Percentiles rank a stretch among this genome's conserved stretches.
Conservation (phyloP, 2,888 invertebrate species). For the Papilio demoleus region DNA sequence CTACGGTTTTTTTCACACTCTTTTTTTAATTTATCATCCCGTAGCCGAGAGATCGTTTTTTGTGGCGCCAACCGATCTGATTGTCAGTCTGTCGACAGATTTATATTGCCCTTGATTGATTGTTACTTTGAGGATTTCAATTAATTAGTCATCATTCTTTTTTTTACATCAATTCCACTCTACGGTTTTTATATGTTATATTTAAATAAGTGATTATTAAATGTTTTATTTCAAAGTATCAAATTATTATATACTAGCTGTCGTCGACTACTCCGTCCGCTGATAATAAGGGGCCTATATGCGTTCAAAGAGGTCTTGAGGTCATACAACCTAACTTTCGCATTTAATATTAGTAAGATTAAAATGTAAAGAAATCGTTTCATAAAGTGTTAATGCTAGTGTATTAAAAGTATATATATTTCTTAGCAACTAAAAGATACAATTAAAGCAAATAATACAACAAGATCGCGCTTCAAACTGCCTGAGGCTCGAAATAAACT, state of each 20-base stretch:
- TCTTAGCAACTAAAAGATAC: background rate
- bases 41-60: slow-evolving; percentile 30
- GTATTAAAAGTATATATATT: background rate
- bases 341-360: no score
- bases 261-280: no score
- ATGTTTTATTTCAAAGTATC: background rate
- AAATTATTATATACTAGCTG: no score
- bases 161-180: background rate
- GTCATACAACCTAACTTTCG: no score
- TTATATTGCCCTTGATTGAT: slow-evolving; percentile 37
- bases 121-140: slow-evolving; percentile 25
- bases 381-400: background rate
- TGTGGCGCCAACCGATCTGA: slow-evolving; percentile 34
- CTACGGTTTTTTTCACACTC: slow-evolving; percentile 19
- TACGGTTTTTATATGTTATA: background rate
- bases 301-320: no score
- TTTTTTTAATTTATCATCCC: slow-evolving; percentile 30
- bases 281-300: no score
- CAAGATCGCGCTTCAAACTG: slow-evolving; percentile 8
- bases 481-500: slow-evolving; percentile 7
- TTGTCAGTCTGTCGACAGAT: slow-evolving; percentile 34
- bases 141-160: slow-evolving; percentile 26
- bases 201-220: background rate
- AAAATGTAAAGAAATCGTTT: slow-evolving; percentile 15
- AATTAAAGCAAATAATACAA: slow-evolving; percentile 6